Conservation (phyloP, 2,888 invertebrate species). For the Ceraclea dissimilis region DNA sequence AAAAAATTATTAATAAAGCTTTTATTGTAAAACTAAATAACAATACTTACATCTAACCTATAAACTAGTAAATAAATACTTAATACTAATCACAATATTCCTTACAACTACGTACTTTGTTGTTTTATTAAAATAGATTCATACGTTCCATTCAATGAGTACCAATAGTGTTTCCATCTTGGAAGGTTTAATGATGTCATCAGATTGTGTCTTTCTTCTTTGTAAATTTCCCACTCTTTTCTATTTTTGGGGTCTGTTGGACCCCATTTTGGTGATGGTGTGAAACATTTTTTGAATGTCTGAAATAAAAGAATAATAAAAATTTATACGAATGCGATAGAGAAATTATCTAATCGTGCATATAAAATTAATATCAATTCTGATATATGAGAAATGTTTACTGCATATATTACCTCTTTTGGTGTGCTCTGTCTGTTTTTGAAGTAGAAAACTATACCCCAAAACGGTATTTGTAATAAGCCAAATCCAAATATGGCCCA, state of each 20-base stretch:
- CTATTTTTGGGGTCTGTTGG: constrained; percentile 47
- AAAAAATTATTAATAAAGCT: no score
- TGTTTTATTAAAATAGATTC: not conserved
- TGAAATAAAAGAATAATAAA: constrained; percentile 27
- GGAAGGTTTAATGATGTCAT: constrained; percentile 34
- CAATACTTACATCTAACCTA: no score
- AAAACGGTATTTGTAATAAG: constrained; percentile 43
- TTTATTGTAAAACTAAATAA: no score
- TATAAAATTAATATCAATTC: not conserved
- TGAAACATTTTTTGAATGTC: constrained; percentile 41
- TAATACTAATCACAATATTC: no score
- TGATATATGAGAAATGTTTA: not conserved
- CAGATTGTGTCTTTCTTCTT: constrained; percentile 39
- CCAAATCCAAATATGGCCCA: constrained; percentile 46
- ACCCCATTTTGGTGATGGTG: constrained; percentile 54
- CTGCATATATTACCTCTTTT: constrained; percentile 28
- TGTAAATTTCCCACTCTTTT: constrained; percentile 54
- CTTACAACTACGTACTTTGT: no score
- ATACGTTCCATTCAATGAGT: constrained; percentile 38
- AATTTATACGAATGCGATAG: no score
- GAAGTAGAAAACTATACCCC: constrained; percentile 35
- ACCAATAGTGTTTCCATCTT: constrained; percentile 37
- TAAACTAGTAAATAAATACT: no score
- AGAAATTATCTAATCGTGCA: not conserved
- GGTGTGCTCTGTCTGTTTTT: constrained; percentile 25